Base-by-base conservation (phyloP, 2,888 invertebrate genomes). In the Agelastica alni region DNA sequence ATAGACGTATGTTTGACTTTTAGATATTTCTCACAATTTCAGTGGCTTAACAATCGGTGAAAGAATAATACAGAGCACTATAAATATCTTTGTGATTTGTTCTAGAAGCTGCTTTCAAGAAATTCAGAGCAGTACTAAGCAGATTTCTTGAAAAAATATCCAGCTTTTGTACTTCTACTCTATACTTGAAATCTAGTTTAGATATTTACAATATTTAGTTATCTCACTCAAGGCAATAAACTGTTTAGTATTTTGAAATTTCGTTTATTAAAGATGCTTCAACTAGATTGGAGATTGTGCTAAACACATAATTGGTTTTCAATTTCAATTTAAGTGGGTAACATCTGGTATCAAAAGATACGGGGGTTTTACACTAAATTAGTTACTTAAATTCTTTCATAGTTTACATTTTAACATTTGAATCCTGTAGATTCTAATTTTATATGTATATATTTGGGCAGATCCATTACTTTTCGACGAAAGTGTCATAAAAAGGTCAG, bases 51-150 rank as follows among this genome's bases (percentile, higher is more conserved):
- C 37, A 39, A 31, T 45, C 13, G 32, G 47, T 47, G 30, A 30
- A 10, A 18, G 37, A 44, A 34, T 36, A 47, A 26, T 51, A 56
- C 18, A 36, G 43, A 48, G 42, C 47, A 37, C 47, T 48, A 56
- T 26, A 26, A n/a, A n/a, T n/a, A 20, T 39, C 12, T 44, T 41
- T 32, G 56, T 41, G 48, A 56, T 14, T 39, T 44, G 16, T 51
- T 48, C 52, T 53, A 56, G 45, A 56, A 56, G 56, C 56, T 53
- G 48, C 17, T 48, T 48, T 48, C 41, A 48, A 48, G 41, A 41
- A 41, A 48, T 48, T 48, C 31, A 48, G 26, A 31, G 48, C 48
- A 45, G 32, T 36, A 45, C 45, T 52, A 49, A 45, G 52, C 56
- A 41, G 16, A 56, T 43, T 45, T 51, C 31, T 51, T 52, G 47